These are phyloP conservation scores for Semaprochilodus insignis DNA, from an alignment of 2,797 vertebrate genomes.

Conservation along the genomic window DNA sequence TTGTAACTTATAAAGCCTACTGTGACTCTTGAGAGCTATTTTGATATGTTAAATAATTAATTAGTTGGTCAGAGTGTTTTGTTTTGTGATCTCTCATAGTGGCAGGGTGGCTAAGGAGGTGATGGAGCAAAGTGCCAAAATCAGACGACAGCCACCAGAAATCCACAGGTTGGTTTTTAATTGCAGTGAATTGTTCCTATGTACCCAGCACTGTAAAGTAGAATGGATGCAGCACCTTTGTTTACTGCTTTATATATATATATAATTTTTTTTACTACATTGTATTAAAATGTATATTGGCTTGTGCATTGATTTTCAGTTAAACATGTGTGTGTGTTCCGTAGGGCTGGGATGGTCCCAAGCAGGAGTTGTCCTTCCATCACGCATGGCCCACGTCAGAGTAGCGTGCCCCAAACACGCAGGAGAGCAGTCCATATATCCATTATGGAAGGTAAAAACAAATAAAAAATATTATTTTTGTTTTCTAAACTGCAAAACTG, in stretches of 20 bases:
- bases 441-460: conserved; percentile 93
- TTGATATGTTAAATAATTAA: neutral
- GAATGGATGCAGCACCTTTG: too few relatives aligned
- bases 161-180: conserved; percentile 87
- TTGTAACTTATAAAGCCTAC: neutral
- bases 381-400: conserved; percentile 92
- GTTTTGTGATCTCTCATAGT: conserved; percentile 62
- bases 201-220: too few relatives aligned
- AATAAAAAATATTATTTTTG: neutral
- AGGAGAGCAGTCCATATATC: conserved; percentile 98
- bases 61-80: neutral
- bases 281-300: neutral
- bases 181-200: neutral
- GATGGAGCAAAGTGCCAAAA: conserved; percentile 99
- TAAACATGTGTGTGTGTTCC: conserved; percentile 54
- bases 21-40: neutral
- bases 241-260: neutral
- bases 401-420: conserved; percentile 93
- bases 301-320: neutral
- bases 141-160: conserved; percentile 96
- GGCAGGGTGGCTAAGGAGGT: conserved; percentile 97
- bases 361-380: conserved; percentile 98
- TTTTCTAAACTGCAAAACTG: too few relatives aligned
- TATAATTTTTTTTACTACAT: neutral
- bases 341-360: conserved; percentile 93